Base-by-base conservation (phyloP, 2,888 invertebrate species). In the Maniola hyperantus region DNA sequence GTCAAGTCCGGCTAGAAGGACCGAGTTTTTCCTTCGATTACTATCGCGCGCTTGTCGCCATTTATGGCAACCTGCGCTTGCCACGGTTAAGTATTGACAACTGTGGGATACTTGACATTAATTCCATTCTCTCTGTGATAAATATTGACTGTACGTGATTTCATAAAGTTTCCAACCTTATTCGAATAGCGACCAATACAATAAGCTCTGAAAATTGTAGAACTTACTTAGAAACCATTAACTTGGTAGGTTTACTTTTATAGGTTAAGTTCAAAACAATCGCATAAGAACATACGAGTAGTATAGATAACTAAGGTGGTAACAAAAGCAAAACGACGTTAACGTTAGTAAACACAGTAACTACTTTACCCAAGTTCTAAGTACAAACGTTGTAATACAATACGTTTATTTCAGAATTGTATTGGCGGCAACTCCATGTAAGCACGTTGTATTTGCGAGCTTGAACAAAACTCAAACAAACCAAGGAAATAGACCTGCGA, bases 1-100 rank as follows among this genome's bases (percentile, higher is more conserved):
- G 91, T 89, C 86, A 89, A 87, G 84, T 91, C 91, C 90, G 90
- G 85, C 79, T 87, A 77, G 81, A 78, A 81, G 84, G 81, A 82
- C 79, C 81, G 80, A 84, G 85, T 90, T 91, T 91, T 91, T 89
- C 88, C 84, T 80, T 73, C 79, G 88, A 88, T 85, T 86, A 87
- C 86, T 84, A 89, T 88, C 85, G 81, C 76, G 80, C 79, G 79
- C 78, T 81, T 79, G 75, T 79, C 76, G 76, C 91, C 91, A 80
- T 91, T 82, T 91, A 91, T 77, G 91, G 91, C 77, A 91, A 83
- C 88, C 82, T 86, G 91, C 74, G 78, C 82, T 75, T 69, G 81
- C 77, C 75, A 80, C 79, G 80, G 72, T 79, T 81, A 76, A 76
- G 83, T 82, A 86, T 85, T 88, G 88, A 90, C 91, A 87, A 87